A percentile compares a stretch with the other conserved stretches of the same genome.
phyloP scores from a whole-genome alignment of 2,113 vertebrate species.

The Ciconia maguari region DNA sequence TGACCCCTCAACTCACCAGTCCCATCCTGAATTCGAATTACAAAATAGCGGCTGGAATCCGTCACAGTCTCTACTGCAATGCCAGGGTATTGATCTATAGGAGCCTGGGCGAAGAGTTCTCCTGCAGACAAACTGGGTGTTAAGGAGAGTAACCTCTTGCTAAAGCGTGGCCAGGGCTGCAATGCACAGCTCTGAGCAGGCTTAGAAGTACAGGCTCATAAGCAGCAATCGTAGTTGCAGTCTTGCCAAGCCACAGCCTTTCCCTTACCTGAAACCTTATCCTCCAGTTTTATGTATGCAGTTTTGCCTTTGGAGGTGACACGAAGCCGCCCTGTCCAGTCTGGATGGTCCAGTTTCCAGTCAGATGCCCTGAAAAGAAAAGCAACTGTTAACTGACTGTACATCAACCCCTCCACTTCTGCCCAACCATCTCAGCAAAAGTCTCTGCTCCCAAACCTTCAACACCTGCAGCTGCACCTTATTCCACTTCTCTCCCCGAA shows the following conservation, averaged over 20 bases:
- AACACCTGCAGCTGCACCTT: neutral
- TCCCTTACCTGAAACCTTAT: constrained; percentile 88
- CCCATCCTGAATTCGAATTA: constrained; percentile 92
- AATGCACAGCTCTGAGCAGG: neutral
- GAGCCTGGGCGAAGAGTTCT: constrained; percentile 92
- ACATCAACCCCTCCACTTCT: neutral
- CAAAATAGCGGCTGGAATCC: constrained; percentile 94
- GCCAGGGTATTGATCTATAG: constrained; percentile 88
- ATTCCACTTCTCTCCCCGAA: neutral
- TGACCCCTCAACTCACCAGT: constrained; percentile 76
- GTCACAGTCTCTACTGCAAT: constrained; percentile 90
- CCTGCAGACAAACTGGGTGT: constrained; percentile 63
- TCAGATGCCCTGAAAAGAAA: constrained; percentile 86
- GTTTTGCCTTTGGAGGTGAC: constrained; percentile 93
- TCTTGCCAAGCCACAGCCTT: neutral
- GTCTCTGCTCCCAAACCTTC: neutral
- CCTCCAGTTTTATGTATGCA: constrained; percentile 93
- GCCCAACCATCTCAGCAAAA: neutral
- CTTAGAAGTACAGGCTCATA: neutral
- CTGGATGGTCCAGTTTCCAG: constrained; percentile 95
- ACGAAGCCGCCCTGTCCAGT: constrained; percentile 94
- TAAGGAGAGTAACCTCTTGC: neutral
- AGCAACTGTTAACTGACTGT: neutral
- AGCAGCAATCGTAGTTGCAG: neutral
- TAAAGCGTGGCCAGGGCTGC: neutral